Evolutionary conservation across 2,888 invertebrate species (phyloP), one percentile per base, ranked within the genome.

Genomic region (Crioceris asparagi): DNA sequence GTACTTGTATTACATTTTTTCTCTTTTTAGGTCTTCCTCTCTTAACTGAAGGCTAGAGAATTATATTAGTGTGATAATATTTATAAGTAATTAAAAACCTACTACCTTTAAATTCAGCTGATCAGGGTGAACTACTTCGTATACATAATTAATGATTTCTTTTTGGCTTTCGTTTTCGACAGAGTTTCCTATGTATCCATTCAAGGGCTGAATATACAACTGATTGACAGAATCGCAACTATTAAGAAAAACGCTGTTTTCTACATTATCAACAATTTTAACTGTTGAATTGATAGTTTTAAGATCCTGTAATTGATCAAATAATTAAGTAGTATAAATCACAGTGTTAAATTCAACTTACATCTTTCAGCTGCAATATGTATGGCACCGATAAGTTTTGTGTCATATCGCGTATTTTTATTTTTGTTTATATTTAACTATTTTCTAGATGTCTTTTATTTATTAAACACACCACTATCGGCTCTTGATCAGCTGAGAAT

Each of bases 41-140:
- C 41, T 55, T 57, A 12, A 11, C 10, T 7, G 6, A 21, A 21
- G 21, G 21, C 21, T 21, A 10, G 10, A 21, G 10, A 21, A 21
- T 10, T n/a, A n/a, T n/a, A n/a, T n/a, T n/a, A n/a, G n/a, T n/a
- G n/a, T n/a, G n/a, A n/a, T n/a, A n/a, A n/a, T n/a, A n/a, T n/a
- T n/a, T n/a, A n/a, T n/a, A n/a, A n/a, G n/a, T n/a, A n/a, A n/a
- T n/a, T n/a, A n/a, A n/a, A n/a, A n/a, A n/a, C n/a, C n/a, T n/a
- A n/a, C n/a, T 46, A 55, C 56, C 46, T 51, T 54, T 39, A 60
- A 47, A 47, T 55, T 54, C 31, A 60, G 43, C 40, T 61, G 60
- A 43, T 57, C 57, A 2, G 61, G 62, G 43, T 55, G 57, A 10
- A 61, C 53, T 19, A 61, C 49, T 38, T 59, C 52, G 45, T 59